These are phyloP conservation scores for Solea solea DNA, from an alignment of 2,113 vertebrate genomes.

Conservation along the genomic window DNA sequence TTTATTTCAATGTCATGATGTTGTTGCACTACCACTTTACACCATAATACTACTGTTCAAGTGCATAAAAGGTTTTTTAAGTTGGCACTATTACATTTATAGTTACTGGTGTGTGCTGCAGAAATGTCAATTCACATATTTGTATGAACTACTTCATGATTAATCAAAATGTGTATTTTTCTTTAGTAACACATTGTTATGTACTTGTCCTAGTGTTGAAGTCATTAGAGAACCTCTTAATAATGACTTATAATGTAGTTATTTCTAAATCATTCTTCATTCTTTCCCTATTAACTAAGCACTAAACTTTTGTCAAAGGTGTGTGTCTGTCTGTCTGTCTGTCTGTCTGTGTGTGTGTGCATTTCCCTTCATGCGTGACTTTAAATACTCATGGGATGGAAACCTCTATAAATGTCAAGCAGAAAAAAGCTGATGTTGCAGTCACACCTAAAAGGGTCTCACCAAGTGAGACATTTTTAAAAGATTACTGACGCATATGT, in stretches of 20 bases:
- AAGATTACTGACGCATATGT: constrained; percentile 23
- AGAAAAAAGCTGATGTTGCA: constrained; percentile 46
- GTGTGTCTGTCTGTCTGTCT: constrained; percentile 1
- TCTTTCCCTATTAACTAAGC: neutral
- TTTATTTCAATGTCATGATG: neutral
- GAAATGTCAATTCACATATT: neutral
- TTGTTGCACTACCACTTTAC: too few relatives aligned
- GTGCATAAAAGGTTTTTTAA: neutral
- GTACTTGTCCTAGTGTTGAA: neutral
- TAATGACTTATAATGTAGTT: neutral
- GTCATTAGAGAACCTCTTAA: constrained; percentile 3
- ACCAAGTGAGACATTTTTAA: constrained; percentile 30
- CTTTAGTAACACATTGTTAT: constrained; percentile 6
- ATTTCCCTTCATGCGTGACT: constrained; percentile 36
- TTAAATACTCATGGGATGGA: constrained; percentile 34
- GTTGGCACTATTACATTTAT: neutral
- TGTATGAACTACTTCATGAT: neutral
- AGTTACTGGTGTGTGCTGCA: neutral
- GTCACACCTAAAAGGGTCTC: constrained; percentile 18
- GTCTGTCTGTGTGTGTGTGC: neutral
- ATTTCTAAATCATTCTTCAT: neutral
- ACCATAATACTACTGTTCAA: neutral
- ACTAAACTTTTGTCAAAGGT: neutral
- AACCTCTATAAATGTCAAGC: constrained; percentile 49
- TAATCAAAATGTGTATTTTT: neutral